Percentiles rank a stretch among this genome's conserved stretches.
Conservation (phyloP, 2,797 vertebrate species). For the Clarias platycephalus region DNA sequence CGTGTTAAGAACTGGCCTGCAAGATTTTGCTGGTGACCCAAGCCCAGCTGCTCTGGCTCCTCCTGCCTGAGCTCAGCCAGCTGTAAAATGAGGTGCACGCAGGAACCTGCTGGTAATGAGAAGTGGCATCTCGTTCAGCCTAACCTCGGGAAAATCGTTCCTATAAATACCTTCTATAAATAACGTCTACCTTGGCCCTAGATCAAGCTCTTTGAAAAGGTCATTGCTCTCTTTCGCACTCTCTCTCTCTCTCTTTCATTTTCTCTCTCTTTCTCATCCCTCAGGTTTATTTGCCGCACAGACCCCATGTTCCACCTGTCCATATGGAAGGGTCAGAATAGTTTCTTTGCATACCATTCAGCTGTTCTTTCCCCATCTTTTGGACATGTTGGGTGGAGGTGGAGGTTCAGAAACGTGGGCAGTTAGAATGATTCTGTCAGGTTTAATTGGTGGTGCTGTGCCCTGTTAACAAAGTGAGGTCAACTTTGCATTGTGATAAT, state of each 20-base stretch:
- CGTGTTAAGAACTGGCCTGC: constrained; percentile 68
- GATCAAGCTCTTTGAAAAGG: constrained; percentile 72
- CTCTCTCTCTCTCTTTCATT: constrained; percentile 27
- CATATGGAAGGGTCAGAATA: constrained; percentile 50
- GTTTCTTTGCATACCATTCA: constrained; percentile 56
- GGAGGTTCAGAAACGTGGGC: neutral
- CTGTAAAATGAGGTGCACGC: constrained; percentile 79
- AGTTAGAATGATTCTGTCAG: constrained; percentile 12
- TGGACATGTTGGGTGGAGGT: constrained; percentile 37
- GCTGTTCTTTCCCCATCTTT: constrained; percentile 44
- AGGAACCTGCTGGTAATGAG: constrained; percentile 78
- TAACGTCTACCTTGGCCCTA: constrained; percentile 75
- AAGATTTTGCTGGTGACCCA: constrained; percentile 80
- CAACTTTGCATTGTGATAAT: constrained; percentile 58
- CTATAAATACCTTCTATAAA: constrained; percentile 84
- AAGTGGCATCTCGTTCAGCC: constrained; percentile 78
- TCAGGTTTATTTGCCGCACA: constrained; percentile 41
- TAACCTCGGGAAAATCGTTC: constrained; percentile 80
- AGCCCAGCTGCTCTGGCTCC: constrained; percentile 70
- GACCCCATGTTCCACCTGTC: constrained; percentile 45
- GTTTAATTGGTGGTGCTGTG: constrained; percentile 37
- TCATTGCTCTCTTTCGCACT: constrained; percentile 66
- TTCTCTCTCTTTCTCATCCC: neutral
- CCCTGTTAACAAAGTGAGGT: constrained; percentile 51
- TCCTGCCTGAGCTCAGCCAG: constrained; percentile 74